phyloP scores from a whole-genome alignment of 37 sponge, comb jelly and placozoan genomes.

The Oscarella lobularis region DNA sequence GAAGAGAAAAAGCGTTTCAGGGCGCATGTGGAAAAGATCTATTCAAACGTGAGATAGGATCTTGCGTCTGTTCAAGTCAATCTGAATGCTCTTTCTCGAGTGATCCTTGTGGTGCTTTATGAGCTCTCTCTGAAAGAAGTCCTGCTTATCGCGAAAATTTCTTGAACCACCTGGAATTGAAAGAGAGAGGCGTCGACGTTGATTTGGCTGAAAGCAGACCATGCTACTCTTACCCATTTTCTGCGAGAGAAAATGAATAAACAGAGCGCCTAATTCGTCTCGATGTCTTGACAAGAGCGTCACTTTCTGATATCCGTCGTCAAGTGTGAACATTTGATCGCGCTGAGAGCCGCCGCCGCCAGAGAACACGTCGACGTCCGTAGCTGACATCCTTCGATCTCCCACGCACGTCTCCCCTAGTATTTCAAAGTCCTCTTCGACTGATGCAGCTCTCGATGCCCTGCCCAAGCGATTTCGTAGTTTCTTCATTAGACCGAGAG shows the following conservation, averaged over 20 bases:
- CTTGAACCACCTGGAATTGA: conserved; percentile 54
- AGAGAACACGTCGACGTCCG: too few relatives aligned
- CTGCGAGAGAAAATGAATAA: conserved; percentile 43
- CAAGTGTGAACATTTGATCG: conserved; percentile 9
- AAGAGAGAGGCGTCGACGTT: not conserved
- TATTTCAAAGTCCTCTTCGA: too few relatives aligned
- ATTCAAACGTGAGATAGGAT: conserved; percentile 56
- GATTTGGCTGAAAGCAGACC: not conserved
- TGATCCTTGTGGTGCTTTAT: conserved; percentile 16
- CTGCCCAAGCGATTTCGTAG: too few relatives aligned
- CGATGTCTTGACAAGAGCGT: not conserved
- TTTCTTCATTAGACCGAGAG: too few relatives aligned
- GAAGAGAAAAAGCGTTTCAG: too few relatives aligned
- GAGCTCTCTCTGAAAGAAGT: conserved; percentile 42
- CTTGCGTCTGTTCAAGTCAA: conserved; percentile 21
- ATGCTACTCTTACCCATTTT: conserved; percentile 44
- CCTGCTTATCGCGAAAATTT: conserved; percentile 54
- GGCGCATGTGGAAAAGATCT: too few relatives aligned
- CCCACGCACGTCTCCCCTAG: too few relatives aligned
- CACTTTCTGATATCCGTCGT: not conserved
- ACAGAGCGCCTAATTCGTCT: conserved; percentile 16
- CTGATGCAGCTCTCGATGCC: too few relatives aligned
- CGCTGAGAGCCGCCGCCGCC: too few relatives aligned
- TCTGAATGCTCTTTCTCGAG: conserved; percentile 9
- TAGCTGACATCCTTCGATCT: too few relatives aligned